Evolutionary conservation across 35 echinoderm and acorn worm species (phyloP), one percentile per base, ranked within the genome.

Genomic region (Amphiura filiformis): DNA sequence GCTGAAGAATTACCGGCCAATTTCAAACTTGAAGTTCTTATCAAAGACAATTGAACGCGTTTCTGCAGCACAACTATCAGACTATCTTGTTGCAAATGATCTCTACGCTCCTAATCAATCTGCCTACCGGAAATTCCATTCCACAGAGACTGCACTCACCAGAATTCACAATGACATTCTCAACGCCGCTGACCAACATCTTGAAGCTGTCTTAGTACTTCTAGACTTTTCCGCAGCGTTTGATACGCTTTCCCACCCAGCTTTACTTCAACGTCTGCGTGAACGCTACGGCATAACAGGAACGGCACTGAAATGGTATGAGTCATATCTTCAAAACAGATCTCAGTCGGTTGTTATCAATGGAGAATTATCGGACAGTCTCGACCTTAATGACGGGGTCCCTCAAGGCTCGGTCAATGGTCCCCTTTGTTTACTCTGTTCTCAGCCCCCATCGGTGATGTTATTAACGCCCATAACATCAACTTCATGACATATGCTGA

Each of bases 1-100:
- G 33, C 86, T 88, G 17, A 88, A 89, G 37, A 93, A 93, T 32
- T 88, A 88, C 75, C 79, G 86, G 31, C 79, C 91, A 17, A 38
- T 93, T 38, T 92, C 90, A 30, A 93, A 93, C 56, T 36, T 75
- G 34, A 34, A 17, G 17, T 89, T 76, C 65, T 84, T 88, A 37
- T 81, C 12, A 20, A 86, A 86, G 35, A 56, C 47, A 30, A 36
- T n/a, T 87, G 83, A 91, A 41, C 36, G 77, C 77, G 89, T 47
- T 52, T 65, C 52, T 56, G 38, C 89, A 61, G 75, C 30, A 31
- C 89, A 91, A 34, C 75, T 91, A 23, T 44, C 64, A 70, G 82
- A 85, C 32, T 38, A 79, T 39, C 89, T 86, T 23, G 32, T 79
- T 32, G 84, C 47, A 0, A 80, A 82, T 31, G 57, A 80, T 86